Conservation (phyloP, 2,797 vertebrate genomes). For the Crypturellus tataupa region DNA sequence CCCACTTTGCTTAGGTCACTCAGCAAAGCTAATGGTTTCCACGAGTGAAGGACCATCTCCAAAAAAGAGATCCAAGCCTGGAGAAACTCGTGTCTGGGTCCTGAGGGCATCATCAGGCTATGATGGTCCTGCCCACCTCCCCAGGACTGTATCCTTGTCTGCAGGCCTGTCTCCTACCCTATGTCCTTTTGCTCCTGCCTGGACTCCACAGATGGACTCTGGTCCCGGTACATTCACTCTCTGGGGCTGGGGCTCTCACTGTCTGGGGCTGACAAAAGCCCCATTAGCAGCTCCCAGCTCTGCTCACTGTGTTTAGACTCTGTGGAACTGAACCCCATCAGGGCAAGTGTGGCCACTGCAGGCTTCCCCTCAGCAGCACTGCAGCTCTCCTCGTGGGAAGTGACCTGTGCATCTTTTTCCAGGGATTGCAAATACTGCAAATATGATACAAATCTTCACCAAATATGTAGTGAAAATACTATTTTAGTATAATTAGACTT, state of each 20-base stretch:
- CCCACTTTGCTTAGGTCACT: background rate
- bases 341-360: background rate
- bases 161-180: background rate
- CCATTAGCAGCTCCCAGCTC: background rate
- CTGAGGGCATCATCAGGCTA: background rate
- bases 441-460: too few relatives aligned
- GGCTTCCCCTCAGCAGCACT: accelerated
- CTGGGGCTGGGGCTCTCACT: too few relatives aligned
- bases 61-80: background rate
- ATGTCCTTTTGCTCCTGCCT: background rate
- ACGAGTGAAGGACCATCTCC: background rate
- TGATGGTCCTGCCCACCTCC: background rate
- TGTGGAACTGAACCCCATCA: background rate
- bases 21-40: background rate
- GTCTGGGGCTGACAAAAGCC: too few relatives aligned
- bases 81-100: background rate
- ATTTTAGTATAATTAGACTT: background rate
- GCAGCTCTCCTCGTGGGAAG: too few relatives aligned
- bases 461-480: background rate
- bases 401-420: background rate
- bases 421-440: background rate
- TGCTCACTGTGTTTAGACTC: background rate
- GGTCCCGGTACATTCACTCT: background rate
- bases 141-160: background rate
- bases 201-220: accelerated